These are phyloP conservation scores for Harpalus rufipes DNA, from an alignment of 2,888 invertebrate genomes.

Conservation along the genomic window DNA sequence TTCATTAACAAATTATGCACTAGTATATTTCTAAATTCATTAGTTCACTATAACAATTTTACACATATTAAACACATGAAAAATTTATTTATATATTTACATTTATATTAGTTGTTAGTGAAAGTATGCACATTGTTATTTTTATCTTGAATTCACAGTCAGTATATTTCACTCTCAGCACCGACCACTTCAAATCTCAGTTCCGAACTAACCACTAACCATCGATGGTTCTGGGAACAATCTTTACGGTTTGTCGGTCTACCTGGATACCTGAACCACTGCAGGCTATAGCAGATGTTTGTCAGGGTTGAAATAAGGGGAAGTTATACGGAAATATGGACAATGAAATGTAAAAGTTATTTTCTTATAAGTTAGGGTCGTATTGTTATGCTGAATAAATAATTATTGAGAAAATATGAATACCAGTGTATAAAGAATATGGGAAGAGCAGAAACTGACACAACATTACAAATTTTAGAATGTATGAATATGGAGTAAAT, in stretches of 20 bases:
- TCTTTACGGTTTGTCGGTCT: not conserved
- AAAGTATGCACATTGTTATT: not conserved
- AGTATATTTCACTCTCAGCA: not conserved
- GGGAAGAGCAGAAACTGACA: too few relatives aligned
- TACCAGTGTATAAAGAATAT: too few relatives aligned
- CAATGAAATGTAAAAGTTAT: not conserved
- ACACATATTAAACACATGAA: not conserved
- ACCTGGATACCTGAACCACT: constrained; percentile 30
- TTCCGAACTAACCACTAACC: constrained; percentile 2
- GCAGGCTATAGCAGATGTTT: constrained; percentile 23
- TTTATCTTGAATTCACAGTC: not conserved
- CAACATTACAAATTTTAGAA: too few relatives aligned
- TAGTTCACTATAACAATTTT: not conserved
- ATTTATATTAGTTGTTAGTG: not conserved
- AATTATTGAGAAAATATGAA: too few relatives aligned
- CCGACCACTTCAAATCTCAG: not conserved
- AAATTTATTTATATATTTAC: not conserved
- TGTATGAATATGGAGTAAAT: too few relatives aligned
- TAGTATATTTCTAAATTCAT: not conserved
- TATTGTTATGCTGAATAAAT: not conserved
- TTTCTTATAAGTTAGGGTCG: not conserved
- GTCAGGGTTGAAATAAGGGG: not conserved
- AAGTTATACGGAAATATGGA: not conserved
- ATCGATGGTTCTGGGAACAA: not conserved
- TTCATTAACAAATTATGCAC: not conserved